phyloP scores from a whole-genome alignment of 2,113 vertebrate genomes.

The Ursus arctos region DNA sequence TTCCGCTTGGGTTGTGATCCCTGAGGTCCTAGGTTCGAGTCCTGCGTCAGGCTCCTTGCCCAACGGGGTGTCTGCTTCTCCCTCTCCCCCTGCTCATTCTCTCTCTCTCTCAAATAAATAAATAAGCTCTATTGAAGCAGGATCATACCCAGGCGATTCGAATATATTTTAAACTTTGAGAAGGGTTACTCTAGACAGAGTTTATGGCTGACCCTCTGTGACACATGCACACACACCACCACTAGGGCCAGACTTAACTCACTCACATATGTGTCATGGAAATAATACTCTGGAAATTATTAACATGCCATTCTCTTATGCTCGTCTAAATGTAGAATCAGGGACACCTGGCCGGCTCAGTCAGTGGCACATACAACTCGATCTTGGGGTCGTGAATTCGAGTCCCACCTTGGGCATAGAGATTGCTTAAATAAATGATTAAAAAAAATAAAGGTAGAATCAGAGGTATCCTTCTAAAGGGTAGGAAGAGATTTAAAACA shows the following conservation, averaged over 20 bases:
- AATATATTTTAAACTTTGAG: constrained; percentile 6
- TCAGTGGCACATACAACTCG: not conserved
- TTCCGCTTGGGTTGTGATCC: not conserved
- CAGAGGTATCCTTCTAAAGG: not conserved
- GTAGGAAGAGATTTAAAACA: not conserved
- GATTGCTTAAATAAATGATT: not conserved
- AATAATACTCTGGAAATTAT: not conserved
- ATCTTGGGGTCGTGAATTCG: not conserved
- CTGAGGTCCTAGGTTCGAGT: not conserved
- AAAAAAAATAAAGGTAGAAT: not conserved
- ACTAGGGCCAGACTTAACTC: not conserved
- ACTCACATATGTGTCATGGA: not conserved
- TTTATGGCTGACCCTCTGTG: not conserved
- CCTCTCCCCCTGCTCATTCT: not conserved
- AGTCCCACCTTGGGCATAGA: not conserved
- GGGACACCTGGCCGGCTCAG: not conserved
- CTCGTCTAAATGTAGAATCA: not conserved
- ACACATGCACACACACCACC: not conserved
- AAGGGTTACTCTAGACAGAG: not conserved
- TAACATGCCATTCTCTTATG: not conserved
- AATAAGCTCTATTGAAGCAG: not conserved
- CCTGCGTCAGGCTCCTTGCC: not conserved
- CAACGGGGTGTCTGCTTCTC: not conserved
- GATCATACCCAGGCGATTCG: not conserved
- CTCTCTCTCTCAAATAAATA: too few relatives aligned